Evolutionary conservation across 2,888 invertebrate genomes (phyloP).

Genomic region (Sinotaia quadrata): DNA sequence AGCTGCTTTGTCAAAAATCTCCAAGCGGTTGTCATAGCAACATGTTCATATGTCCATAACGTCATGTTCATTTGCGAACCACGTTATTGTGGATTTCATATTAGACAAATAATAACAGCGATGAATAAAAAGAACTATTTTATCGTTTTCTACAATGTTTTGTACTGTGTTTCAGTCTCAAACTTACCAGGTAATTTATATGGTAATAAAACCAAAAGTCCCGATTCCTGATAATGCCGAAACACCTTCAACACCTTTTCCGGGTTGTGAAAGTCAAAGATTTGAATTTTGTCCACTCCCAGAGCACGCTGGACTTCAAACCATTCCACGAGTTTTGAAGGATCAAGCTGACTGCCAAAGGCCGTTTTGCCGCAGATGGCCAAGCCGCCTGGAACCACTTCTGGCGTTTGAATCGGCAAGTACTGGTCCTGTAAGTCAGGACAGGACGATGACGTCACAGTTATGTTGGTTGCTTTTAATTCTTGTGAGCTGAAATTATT

Average conservation of each 20-base stretch:
- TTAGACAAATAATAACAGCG: no score
- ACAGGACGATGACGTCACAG: neutral
- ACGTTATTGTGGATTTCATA: no score
- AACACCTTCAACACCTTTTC: slow-evolving; percentile 8
- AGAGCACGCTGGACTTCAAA: slow-evolving; percentile 20
- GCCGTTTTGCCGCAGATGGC: slow-evolving; percentile 23
- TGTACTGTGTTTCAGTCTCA: no score
- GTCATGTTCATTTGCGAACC: no score
- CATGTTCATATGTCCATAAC: no score
- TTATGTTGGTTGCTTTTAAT: no score
- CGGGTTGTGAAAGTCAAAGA: slow-evolving; percentile 12
- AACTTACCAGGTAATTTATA: slow-evolving; percentile 15
- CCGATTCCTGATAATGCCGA: slow-evolving; percentile 7
- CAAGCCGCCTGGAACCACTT: neutral
- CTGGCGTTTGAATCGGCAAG: slow-evolving; percentile 3
- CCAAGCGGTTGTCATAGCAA: no score
- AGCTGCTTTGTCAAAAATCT: no score
- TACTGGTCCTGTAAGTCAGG: neutral
- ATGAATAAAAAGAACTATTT: no score
- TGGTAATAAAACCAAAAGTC: slow-evolving; percentile 10
- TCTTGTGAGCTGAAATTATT: no score
- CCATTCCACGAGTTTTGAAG: slow-evolving; percentile 22
- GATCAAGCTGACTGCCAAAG: slow-evolving; percentile 2
- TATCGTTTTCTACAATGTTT: no score
- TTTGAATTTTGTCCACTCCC: slow-evolving; percentile 15